phyloP scores from a whole-genome alignment of 2,113 vertebrate genomes.

The Aegithalos caudatus region DNA sequence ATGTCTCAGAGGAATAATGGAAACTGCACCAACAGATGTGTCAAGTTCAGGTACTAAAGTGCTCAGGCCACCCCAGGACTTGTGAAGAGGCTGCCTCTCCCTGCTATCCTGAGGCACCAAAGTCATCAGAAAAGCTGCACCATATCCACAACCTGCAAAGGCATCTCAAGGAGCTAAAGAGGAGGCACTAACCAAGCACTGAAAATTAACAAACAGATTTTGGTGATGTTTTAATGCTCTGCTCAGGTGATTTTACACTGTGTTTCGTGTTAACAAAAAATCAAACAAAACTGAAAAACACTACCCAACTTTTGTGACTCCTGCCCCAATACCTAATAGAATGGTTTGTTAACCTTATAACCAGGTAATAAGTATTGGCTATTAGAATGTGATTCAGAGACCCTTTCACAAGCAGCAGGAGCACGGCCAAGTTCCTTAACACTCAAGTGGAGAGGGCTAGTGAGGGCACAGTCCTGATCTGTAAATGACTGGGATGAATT shows the following conservation, averaged over 20 bases:
- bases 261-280: not conserved
- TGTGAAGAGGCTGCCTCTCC: not conserved
- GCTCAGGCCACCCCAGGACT: not conserved
- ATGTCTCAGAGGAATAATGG: not conserved
- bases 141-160: fast-evolving
- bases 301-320: not conserved
- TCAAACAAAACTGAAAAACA: not conserved
- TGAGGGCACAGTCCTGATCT: not conserved
- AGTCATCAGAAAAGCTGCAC: not conserved
- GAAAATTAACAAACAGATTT: not conserved
- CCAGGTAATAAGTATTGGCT: not conserved
- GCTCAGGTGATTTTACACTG: not conserved
- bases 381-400: not conserved
- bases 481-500: not conserved
- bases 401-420: not conserved
- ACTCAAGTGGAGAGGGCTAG: not conserved
- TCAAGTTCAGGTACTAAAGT: not conserved
- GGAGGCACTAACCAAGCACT: not conserved
- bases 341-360: not conserved
- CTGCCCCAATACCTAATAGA: not conserved
- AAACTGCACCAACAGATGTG: not conserved
- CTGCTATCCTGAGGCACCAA: not conserved
- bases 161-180: not conserved
- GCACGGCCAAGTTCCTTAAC: not conserved
- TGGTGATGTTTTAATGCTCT: not conserved